Evolutionary conservation across 2,797 vertebrate genomes (phyloP).

Genomic region (Mico argentatus): DNA sequence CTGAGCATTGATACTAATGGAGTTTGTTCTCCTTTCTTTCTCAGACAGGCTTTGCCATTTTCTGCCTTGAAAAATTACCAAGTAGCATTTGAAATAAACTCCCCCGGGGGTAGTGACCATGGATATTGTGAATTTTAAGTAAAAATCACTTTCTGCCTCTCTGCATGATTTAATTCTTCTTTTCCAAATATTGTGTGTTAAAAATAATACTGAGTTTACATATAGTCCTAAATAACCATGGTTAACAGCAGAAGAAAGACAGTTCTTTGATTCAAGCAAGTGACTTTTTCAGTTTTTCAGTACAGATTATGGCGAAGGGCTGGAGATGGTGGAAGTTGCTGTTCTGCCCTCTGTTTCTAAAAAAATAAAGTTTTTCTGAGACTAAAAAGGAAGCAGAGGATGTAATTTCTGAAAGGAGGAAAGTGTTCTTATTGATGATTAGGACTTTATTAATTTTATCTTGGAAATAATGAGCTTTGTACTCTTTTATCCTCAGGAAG

Average conservation of each 20-base stretch:
- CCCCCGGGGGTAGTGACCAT: neutral
- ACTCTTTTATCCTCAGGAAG: neutral
- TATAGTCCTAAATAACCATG: neutral
- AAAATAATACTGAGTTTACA: neutral
- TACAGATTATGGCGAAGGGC: neutral
- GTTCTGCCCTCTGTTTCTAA: neutral
- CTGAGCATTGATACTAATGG: neutral
- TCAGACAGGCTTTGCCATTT: neutral
- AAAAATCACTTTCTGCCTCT: neutral
- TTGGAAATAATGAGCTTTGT: neutral
- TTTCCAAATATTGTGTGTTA: neutral
- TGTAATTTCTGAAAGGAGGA: neutral
- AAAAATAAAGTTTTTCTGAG: neutral
- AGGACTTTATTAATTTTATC: neutral
- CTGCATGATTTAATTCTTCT: neutral
- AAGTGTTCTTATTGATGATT: neutral
- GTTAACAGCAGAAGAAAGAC: neutral
- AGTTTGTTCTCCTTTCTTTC: neutral
- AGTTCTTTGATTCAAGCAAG: neutral
- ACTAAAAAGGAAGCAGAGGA: neutral
- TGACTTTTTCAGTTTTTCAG: neutral
- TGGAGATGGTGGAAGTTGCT: neutral
- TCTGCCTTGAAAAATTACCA: constrained; percentile 22
- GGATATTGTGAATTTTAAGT: neutral
- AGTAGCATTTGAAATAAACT: neutral